Evolutionary conservation across 1,140 invertebrate species (phyloP).

Genomic region (Solenopsis invicta): DNA sequence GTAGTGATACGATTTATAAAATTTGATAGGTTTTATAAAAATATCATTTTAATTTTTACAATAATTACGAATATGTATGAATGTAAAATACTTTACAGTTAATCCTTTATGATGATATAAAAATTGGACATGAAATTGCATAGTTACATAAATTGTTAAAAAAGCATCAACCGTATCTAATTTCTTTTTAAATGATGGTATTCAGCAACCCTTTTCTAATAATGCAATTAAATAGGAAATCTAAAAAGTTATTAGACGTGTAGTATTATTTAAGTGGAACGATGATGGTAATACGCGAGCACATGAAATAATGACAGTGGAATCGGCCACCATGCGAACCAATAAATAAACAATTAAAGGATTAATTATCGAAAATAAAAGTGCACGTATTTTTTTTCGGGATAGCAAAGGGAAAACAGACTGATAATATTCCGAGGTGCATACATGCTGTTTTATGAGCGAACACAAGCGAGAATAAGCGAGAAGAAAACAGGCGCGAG

Average conservation of each 20-base stretch:
- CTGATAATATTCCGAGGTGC: background rate
- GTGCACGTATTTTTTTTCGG: conserved; percentile 21
- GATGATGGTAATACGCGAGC: background rate
- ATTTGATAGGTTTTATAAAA: too few species aligned
- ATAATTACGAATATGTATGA: too few species aligned
- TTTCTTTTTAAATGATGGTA: too few species aligned
- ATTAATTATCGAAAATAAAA: conserved; percentile 15
- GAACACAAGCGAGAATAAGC: conserved; percentile 38
- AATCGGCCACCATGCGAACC: background rate
- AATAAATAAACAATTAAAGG: background rate
- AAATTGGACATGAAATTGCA: too few species aligned
- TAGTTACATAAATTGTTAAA: too few species aligned
- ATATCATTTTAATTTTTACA: too few species aligned
- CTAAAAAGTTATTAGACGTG: background rate
- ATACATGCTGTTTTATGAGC: conserved; percentile 47
- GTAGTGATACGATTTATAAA: too few species aligned
- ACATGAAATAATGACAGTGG: background rate
- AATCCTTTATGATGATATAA: too few species aligned
- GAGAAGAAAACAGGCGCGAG: conserved; percentile 55
- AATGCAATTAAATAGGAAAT: background rate
- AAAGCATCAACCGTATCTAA: too few species aligned
- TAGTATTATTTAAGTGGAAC: background rate
- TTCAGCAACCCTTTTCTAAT: too few species aligned
- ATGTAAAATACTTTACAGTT: too few species aligned
- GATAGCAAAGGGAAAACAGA: background rate